These are phyloP conservation scores for Entomyzon cyanotis DNA, from an alignment of 2,113 vertebrate genomes.

Conservation along the genomic window DNA sequence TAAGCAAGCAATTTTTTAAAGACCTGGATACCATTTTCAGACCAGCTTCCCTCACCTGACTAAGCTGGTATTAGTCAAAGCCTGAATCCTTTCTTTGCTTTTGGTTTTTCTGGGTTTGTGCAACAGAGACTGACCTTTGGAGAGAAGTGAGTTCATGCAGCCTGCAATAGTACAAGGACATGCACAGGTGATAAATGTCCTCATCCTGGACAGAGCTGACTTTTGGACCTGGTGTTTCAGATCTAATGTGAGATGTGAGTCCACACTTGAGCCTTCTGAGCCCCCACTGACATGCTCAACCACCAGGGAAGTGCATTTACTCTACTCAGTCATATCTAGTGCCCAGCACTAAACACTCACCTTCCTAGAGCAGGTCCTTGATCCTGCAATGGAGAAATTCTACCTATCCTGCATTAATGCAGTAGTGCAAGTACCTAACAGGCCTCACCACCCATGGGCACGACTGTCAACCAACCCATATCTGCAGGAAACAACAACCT, in stretches of 20 bases:
- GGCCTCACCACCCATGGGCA: fast-evolving
- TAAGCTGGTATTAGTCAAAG: not conserved
- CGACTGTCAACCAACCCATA: fast-evolving
- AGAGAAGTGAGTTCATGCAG: not conserved
- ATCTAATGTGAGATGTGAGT: not conserved
- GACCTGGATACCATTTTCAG: not conserved
- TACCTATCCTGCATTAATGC: not conserved
- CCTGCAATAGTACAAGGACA: fast-evolving
- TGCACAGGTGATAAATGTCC: not conserved
- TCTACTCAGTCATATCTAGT: fast-evolving
- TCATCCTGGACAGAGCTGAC: not conserved
- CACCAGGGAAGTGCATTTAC: not conserved
- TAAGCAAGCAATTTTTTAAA: not conserved
- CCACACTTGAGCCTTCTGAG: not conserved
- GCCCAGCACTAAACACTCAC: not conserved
- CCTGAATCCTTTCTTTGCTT: not conserved
- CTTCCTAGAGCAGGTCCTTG: not conserved
- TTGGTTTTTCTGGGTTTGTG: not conserved
- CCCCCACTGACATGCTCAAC: fast-evolving
- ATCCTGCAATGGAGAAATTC: not conserved
- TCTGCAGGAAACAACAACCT: not conserved
- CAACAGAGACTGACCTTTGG: not conserved
- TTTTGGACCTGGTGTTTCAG: not conserved
- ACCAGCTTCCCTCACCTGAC: not conserved
- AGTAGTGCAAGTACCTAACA: not conserved